Conservation (phyloP, 2,888 invertebrate species). For the Epirrhoe tristata region DNA sequence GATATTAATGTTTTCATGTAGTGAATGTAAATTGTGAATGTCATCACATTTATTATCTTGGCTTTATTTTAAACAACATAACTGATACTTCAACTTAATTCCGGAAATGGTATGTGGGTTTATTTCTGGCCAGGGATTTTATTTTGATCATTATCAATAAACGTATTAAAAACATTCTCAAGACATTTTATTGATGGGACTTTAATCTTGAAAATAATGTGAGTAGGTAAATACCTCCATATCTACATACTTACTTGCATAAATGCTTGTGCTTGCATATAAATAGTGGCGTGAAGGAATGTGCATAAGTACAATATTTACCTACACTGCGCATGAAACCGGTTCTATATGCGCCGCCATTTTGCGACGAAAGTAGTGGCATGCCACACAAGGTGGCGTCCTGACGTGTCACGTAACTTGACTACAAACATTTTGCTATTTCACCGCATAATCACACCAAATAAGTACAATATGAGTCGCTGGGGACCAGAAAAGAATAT, state of each 20-base stretch:
- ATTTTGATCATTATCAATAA: background rate
- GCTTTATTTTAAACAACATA: constrained; percentile 4
- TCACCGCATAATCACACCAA: background rate
- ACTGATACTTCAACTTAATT: background rate
- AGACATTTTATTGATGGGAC: background rate
- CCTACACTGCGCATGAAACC: background rate
- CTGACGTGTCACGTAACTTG: background rate
- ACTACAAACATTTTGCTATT: background rate
- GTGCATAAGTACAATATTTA: background rate
- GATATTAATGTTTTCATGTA: constrained; percentile 33
- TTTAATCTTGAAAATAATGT: background rate
- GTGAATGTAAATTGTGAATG: constrained; percentile 36
- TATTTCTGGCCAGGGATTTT: background rate
- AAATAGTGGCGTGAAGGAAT: background rate
- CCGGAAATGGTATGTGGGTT: background rate
- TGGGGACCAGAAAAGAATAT: background rate
- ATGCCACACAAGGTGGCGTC: background rate
- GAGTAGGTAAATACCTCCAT: background rate
- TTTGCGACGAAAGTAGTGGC: background rate
- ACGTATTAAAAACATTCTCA: background rate
- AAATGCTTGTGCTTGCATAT: background rate
- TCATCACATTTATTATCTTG: constrained; percentile 22
- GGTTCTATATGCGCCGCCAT: background rate
- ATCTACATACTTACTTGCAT: background rate
- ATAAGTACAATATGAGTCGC: background rate